Conservation (phyloP, 2,888 invertebrate species). For the Chrysodeixis includens region DNA sequence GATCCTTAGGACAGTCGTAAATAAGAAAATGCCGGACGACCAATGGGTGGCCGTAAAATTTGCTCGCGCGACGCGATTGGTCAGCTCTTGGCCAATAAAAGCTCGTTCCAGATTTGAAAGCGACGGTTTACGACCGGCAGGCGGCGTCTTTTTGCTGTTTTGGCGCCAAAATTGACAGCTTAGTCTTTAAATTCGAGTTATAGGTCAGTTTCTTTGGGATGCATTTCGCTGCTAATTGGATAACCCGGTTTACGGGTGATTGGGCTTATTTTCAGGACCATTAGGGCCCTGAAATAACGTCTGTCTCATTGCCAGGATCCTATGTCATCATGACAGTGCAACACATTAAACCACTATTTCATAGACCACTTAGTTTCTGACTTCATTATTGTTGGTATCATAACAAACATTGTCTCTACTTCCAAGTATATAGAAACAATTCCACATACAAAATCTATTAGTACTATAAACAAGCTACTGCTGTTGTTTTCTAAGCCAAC, state of each 20-base stretch:
- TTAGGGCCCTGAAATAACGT: conserved; percentile 20
- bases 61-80: conserved; percentile 81
- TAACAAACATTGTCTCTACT: background rate
- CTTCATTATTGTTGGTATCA: background rate
- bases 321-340: conserved; percentile 9
- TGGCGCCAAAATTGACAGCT: conserved; percentile 87
- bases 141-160: conserved; percentile 85
- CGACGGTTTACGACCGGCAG: conserved; percentile 86
- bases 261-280: conserved; percentile 29
- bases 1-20: conserved; percentile 87
- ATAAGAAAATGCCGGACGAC: conserved; percentile 83
- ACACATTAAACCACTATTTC: conserved; percentile 30
- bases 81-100: conserved; percentile 80
- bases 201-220: conserved; percentile 56
- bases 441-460: background rate
- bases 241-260: conserved; percentile 44
- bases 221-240: conserved; percentile 60
- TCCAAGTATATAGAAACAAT: background rate
- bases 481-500: background rate
- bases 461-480: background rate
- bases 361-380: background rate
- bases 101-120: conserved; percentile 84
- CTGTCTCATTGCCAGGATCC: conserved; percentile 28
- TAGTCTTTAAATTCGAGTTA: conserved; percentile 61
- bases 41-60: conserved; percentile 84